These are phyloP conservation scores for Lepilemur septentrionalis DNA, from an alignment of 2,797 vertebrate genomes.

Conservation along the genomic window DNA sequence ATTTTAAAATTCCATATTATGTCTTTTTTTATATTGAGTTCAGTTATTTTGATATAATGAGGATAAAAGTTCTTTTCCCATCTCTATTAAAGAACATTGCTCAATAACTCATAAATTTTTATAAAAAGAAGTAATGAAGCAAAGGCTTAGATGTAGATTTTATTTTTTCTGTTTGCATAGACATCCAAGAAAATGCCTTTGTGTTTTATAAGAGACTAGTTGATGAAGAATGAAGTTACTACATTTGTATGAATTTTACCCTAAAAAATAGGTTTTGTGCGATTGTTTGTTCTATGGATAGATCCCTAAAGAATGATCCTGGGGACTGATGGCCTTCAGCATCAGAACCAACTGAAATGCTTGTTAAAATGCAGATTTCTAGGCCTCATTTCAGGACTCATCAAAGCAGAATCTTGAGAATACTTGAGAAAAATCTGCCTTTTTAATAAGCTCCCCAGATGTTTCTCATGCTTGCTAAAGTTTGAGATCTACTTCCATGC, in stretches of 20 bases:
- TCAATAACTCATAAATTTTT: background rate
- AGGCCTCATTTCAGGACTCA: background rate
- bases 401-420: background rate
- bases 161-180: background rate
- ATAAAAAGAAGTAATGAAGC: background rate
- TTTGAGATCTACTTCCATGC: background rate
- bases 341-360: background rate
- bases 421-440: background rate
- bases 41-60: background rate
- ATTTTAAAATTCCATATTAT: background rate
- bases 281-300: background rate
- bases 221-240: slow-evolving; percentile 5
- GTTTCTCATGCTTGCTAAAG: background rate
- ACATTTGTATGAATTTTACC: background rate
- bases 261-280: background rate
- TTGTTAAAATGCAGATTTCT: background rate
- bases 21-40: background rate
- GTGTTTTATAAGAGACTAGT: background rate
- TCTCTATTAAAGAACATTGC: background rate
- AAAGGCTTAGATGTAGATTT: background rate
- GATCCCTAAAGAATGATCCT: background rate
- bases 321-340: background rate
- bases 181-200: background rate
- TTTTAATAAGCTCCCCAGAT: background rate
- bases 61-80: background rate